Evolutionary conservation across 2,113 vertebrate genomes (phyloP).

Genomic region (Agapornis roseicollis): DNA sequence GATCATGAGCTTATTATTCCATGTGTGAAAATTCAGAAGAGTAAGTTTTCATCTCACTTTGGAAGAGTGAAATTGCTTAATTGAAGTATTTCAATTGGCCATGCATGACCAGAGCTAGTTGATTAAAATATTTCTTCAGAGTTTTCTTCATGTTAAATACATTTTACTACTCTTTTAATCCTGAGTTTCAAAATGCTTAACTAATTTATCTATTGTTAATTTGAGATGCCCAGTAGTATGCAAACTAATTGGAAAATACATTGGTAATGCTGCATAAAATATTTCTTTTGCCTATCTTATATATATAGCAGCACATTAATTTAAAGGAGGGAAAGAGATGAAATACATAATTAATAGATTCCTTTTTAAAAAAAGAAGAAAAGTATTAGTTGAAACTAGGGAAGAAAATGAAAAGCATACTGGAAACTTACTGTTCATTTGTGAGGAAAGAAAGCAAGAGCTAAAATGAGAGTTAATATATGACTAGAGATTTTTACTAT

Average conservation of each 20-base stretch:
- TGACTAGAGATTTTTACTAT: neutral
- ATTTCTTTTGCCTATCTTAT: neutral
- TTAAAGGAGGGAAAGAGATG: neutral
- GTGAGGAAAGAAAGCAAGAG: neutral
- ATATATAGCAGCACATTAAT: neutral
- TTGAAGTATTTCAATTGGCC: constrained; percentile 36
- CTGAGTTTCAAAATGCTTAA: neutral
- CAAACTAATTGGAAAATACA: neutral
- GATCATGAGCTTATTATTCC: constrained; percentile 12
- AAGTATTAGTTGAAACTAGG: neutral
- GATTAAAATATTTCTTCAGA: constrained; percentile 34
- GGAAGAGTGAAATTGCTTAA: neutral
- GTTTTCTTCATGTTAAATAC: constrained; percentile 13
- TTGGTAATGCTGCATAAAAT: neutral
- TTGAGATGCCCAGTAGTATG: neutral
- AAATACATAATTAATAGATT: neutral
- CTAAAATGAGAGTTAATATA: neutral
- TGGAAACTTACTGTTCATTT: neutral
- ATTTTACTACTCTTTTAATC: neutral
- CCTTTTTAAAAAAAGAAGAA: neutral
- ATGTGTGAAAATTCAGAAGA: neutral
- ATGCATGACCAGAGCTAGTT: neutral
- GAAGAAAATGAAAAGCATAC: neutral
- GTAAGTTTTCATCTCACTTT: neutral
- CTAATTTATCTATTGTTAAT: neutral